These are phyloP conservation scores for Pycnomerus fuliginosus DNA, from an alignment of 2,888 invertebrate genomes.

Conservation along the genomic window DNA sequence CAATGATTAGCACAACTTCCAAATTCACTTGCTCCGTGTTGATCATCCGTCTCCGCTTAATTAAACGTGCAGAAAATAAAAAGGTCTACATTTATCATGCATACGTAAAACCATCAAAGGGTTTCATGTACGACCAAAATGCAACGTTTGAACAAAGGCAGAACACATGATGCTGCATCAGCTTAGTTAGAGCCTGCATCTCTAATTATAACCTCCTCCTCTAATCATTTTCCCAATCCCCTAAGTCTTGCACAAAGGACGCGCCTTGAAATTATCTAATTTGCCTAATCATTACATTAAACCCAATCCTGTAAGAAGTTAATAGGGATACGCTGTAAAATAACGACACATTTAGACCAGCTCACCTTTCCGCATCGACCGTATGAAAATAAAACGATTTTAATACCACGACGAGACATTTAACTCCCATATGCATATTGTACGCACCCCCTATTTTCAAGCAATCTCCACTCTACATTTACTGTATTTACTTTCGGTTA, in stretches of 20 bases:
- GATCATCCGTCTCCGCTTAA: too few relatives aligned
- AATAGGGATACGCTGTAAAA: background rate
- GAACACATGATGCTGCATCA: conserved; percentile 12
- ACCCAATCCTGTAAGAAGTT: conserved; percentile 9
- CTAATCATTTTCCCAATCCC: conserved; percentile 16
- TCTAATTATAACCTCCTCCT: conserved; percentile 13
- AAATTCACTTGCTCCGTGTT: too few relatives aligned
- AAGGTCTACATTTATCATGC: too few relatives aligned
- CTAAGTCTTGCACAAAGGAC: conserved; percentile 10
- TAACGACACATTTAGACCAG: conserved; percentile 1
- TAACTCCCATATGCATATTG: conserved; percentile 24
- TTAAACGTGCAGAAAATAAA: too few relatives aligned
- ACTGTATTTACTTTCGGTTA: conserved; percentile 36
- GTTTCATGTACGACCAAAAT: too few relatives aligned
- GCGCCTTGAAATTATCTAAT: conserved; percentile 17
- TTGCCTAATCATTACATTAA: conserved; percentile 17
- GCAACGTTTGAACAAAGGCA: conserved; percentile 9
- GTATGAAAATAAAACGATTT: conserved; percentile 5
- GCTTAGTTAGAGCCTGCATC: conserved; percentile 16
- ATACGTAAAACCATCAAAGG: too few relatives aligned
- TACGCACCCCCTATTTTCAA: conserved; percentile 29
- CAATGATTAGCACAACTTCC: too few relatives aligned
- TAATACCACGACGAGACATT: too few relatives aligned
- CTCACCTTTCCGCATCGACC: conserved; percentile 1
- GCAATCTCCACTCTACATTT: conserved; percentile 31